Evolutionary conservation across 1,140 invertebrate species (phyloP).

Genomic region (Thrips palmi): DNA sequence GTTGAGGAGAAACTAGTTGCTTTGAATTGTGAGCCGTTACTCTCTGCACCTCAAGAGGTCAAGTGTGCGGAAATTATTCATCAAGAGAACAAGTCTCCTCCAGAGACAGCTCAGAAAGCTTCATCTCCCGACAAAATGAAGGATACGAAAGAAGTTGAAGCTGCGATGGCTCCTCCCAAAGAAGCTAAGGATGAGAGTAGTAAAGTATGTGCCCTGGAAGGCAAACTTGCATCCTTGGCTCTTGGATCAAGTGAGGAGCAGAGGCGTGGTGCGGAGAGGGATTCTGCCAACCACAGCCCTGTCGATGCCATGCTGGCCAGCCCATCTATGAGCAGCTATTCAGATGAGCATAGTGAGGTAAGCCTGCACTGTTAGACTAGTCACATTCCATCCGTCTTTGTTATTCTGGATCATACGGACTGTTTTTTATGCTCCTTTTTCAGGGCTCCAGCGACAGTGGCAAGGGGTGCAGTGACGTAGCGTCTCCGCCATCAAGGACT

Average conservation of each 20-base stretch:
- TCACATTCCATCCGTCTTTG: neutral
- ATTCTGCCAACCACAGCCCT: conserved; percentile 48
- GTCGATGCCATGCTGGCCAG: conserved; percentile 39
- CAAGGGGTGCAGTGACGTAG: conserved; percentile 48
- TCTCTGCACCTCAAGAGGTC: too few relatives aligned
- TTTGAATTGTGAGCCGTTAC: too few relatives aligned
- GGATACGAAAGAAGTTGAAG: neutral
- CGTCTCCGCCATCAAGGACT: conserved; percentile 31
- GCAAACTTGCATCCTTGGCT: too few relatives aligned
- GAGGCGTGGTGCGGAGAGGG: conserved; percentile 31
- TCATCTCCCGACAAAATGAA: neutral
- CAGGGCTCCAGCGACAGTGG: conserved; percentile 59
- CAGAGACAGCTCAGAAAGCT: neutral
- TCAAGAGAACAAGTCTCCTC: neutral
- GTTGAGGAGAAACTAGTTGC: too few relatives aligned
- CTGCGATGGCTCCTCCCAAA: conserved; percentile 6
- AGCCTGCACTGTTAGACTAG: conserved; percentile 14
- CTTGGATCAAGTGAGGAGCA: conserved; percentile 23
- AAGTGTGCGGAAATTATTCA: too few relatives aligned
- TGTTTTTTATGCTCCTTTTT: conserved; percentile 12
- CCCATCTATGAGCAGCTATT: conserved; percentile 41
- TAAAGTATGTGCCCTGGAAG: neutral
- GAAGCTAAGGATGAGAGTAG: neutral
- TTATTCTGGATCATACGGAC: conserved; percentile 10
- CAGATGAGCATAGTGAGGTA: conserved; percentile 46